These are phyloP conservation scores for Drosophila nigrodunni DNA, from an alignment of 1,140 invertebrate genomes.

Conservation along the genomic window DNA sequence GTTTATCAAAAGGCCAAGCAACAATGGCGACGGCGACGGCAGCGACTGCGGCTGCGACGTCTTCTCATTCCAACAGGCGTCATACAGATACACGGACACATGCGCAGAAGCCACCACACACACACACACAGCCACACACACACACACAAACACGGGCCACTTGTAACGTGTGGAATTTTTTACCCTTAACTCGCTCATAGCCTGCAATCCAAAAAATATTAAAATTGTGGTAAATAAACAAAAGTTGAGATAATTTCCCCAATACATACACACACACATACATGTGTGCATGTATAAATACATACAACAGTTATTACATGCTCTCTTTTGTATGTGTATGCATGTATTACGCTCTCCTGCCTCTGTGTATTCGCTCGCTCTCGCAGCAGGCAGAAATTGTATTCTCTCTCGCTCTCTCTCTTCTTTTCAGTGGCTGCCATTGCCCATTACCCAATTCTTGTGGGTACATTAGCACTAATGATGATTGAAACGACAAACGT, in stretches of 20 bases:
- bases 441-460: constrained; percentile 75
- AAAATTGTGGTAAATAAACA: constrained; percentile 82
- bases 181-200: constrained; percentile 57
- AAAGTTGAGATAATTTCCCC: constrained; percentile 51
- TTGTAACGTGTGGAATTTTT: constrained; percentile 53
- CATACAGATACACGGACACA: constrained; percentile 53
- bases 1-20: constrained; percentile 78
- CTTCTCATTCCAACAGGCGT: constrained; percentile 25
- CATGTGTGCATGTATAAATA: constrained; percentile 30
- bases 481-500: constrained; percentile 84
- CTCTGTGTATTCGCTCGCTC: constrained; percentile 31
- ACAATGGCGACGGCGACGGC: constrained; percentile 61
- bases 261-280: constrained; percentile 14
- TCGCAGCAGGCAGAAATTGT: background rate
- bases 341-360: constrained; percentile 18
- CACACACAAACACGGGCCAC: constrained; percentile 27
- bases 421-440: constrained; percentile 42
- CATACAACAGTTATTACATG: constrained; percentile 27
- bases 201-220: constrained; percentile 67
- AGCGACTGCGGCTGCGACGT: constrained; percentile 40
- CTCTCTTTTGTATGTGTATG: background rate
- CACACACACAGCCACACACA: constrained; percentile 23
- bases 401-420: constrained; percentile 9
- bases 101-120: constrained; percentile 58
- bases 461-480: constrained; percentile 85